A percentile compares a stretch with the other conserved stretches of the same genome.
Evolutionary conservation across 2,888 invertebrate genomes (phyloP).

Genomic region (Phrixothrix hirtus): DNA sequence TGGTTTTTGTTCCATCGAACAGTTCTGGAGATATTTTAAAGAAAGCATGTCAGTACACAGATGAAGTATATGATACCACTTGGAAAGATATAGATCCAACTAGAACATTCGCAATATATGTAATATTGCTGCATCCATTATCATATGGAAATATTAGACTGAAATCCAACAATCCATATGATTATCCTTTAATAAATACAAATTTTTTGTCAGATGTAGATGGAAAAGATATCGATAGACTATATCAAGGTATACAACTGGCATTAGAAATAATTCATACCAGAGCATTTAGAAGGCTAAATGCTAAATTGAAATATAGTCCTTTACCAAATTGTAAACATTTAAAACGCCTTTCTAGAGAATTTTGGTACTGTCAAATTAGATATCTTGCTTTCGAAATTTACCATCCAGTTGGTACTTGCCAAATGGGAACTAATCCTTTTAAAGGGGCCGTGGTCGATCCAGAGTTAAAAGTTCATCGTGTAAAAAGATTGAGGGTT

Average conservation of each 20-base stretch:
- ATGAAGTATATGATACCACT: slow-evolving; percentile 10
- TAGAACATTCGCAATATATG: slow-evolving; percentile 24
- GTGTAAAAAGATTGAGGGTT: too few relatives aligned
- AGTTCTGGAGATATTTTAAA: slow-evolving; percentile 9
- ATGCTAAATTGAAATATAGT: slow-evolving; percentile 60
- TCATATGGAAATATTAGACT: slow-evolving; percentile 40
- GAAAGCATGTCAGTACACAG: too few relatives aligned
- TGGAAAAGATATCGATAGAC: slow-evolving; percentile 67
- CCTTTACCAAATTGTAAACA: slow-evolving; percentile 57
- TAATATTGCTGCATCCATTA: slow-evolving; percentile 39
- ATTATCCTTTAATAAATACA: slow-evolving; percentile 42
- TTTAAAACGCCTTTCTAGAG: slow-evolving; percentile 50
- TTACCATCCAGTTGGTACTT: slow-evolving; percentile 59
- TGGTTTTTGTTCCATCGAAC: slow-evolving; percentile 17
- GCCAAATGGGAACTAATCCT: too few relatives aligned
- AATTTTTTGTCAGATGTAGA: slow-evolving; percentile 36
- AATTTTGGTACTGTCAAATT: slow-evolving; percentile 58
- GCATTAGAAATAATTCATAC: slow-evolving; percentile 48
- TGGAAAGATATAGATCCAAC: slow-evolving; percentile 18
- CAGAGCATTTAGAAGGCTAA: slow-evolving; percentile 63
- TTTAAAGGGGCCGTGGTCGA: too few relatives aligned
- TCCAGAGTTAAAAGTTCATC: too few relatives aligned
- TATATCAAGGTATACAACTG: slow-evolving; percentile 62
- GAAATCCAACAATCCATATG: slow-evolving; percentile 40
- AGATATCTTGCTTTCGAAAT: slow-evolving; percentile 54